These are phyloP conservation scores for Drosophila baimaii DNA, from an alignment of 1,140 invertebrate species.

Conservation along the genomic window DNA sequence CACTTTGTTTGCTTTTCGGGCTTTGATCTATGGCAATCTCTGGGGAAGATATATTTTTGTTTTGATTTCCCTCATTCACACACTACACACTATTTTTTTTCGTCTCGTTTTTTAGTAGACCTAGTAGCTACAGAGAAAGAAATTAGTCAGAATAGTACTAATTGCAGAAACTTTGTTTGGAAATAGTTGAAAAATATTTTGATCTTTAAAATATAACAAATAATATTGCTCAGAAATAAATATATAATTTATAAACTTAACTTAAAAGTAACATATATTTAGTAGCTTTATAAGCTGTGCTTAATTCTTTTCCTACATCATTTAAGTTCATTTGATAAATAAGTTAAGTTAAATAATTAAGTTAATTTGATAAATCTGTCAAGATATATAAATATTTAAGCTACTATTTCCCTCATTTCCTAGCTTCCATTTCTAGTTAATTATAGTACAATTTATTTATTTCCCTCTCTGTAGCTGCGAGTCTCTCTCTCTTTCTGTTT, in stretches of 20 bases:
- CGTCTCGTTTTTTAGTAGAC: slow-evolving; percentile 4
- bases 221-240: no score
- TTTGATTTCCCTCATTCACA: slow-evolving; percentile 43
- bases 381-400: no score
- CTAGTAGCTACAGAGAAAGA: slow-evolving; percentile 21
- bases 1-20: slow-evolving; percentile 54
- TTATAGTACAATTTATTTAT: neutral
- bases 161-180: neutral
- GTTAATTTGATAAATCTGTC: no score
- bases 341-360: no score
- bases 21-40: slow-evolving; percentile 48
- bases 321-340: no score
- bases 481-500: neutral
- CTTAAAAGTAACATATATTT: no score
- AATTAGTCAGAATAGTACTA: neutral
- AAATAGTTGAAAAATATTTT: no score
- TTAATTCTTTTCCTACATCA: no score
- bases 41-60: slow-evolving; percentile 47
- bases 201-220: no score
- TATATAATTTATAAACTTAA: no score
- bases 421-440: neutral
- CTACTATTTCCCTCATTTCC: neutral
- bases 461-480: slow-evolving; percentile 2
- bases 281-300: no score
- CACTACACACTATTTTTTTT: slow-evolving; percentile 51